Percentiles rank a stretch among this genome's conserved stretches.
Evolutionary conservation across 1,140 invertebrate species (phyloP).

Genomic region (Temnothorax curvispinosus): DNA sequence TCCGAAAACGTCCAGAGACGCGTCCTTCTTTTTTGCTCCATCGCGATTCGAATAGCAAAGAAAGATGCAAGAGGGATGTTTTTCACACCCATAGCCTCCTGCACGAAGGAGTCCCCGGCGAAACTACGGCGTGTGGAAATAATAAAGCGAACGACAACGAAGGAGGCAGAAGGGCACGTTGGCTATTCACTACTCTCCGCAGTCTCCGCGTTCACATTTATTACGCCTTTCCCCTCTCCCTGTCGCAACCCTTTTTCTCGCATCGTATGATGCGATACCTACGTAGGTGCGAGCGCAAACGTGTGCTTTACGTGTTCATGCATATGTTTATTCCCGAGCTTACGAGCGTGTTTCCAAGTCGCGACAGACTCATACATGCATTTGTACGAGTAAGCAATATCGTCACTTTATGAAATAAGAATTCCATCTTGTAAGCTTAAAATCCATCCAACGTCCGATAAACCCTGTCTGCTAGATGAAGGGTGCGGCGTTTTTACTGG

Average conservation of each 20-base stretch:
- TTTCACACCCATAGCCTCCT: not conserved
- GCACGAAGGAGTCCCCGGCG: not conserved
- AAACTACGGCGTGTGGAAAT: constrained; percentile 44
- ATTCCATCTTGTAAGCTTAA: constrained; percentile 3
- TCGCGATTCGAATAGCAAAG: not conserved
- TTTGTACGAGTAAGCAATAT: constrained; percentile 42
- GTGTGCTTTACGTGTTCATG: constrained; percentile 37
- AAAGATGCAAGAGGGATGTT: not conserved
- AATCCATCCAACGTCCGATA: not conserved
- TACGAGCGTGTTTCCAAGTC: constrained; percentile 15
- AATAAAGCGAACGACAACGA: constrained; percentile 60
- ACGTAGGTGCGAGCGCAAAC: constrained; percentile 10
- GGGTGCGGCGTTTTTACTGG: too few relatives aligned
- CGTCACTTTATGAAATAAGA: constrained; percentile 48
- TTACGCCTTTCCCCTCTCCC: not conserved
- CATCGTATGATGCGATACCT: constrained; percentile 15
- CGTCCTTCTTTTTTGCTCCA: not conserved
- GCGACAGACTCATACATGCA: not conserved
- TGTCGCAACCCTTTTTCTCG: not conserved
- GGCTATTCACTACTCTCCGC: constrained; percentile 38
- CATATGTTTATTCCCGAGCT: constrained; percentile 33
- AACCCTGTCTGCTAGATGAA: not conserved
- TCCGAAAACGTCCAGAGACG: not conserved
- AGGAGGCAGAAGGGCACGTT: not conserved
- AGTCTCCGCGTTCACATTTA: constrained; percentile 31